Conservation (phyloP, 2,113 vertebrate genomes). For the Corvus moneduloides region DNA sequence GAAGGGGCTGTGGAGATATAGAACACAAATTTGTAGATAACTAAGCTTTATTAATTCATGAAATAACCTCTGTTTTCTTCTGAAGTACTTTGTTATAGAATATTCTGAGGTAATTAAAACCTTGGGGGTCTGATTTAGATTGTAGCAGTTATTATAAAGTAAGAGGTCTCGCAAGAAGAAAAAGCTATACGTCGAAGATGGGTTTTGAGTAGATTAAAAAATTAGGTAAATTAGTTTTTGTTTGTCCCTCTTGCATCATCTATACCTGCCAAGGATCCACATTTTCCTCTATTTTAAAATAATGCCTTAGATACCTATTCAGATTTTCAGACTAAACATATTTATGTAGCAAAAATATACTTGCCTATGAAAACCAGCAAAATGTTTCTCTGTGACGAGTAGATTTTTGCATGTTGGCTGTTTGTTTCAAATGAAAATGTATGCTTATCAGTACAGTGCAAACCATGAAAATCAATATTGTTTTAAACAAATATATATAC, state of each 20-base stretch:
- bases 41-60: background rate
- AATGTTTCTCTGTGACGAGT: background rate
- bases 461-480: slow-evolving; percentile 50
- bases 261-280: background rate
- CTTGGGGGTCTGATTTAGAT: background rate
- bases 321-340: background rate
- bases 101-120: background rate
- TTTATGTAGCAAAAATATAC: background rate
- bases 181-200: background rate
- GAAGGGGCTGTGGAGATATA: background rate
- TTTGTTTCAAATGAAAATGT: slow-evolving; percentile 22
- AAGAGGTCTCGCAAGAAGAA: background rate
- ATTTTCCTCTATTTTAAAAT: background rate
- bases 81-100: background rate
- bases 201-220: background rate
- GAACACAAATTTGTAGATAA: background rate
- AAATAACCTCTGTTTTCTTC: background rate
- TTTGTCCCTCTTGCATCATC: background rate
- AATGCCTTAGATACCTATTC: background rate
- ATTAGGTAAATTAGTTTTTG: background rate
- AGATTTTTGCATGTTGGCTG: background rate
- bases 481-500: slow-evolving; percentile 55
- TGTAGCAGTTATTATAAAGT: background rate
- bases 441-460: slow-evolving; percentile 17
- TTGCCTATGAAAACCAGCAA: background rate